Percentiles rank a stretch among this genome's conserved stretches.
Evolutionary conservation across 2,113 vertebrate species (phyloP).

Genomic region (Brevimyrus niger): DNA sequence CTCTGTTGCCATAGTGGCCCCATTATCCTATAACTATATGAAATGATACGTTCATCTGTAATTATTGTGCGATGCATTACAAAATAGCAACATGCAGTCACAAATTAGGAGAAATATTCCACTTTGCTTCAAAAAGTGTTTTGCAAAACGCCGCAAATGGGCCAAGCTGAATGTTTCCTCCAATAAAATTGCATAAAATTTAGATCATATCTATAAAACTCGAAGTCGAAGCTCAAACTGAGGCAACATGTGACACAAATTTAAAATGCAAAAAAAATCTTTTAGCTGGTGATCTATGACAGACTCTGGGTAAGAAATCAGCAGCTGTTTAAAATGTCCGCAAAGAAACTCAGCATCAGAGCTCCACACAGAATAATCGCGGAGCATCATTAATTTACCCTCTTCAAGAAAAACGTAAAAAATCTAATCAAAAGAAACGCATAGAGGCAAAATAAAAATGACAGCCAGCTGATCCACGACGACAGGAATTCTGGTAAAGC

Average conservation of each 20-base stretch:
- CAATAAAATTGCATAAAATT: not conserved
- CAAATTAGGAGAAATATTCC: not conserved
- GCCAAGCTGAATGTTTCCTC: not conserved
- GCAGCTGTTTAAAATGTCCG: not conserved
- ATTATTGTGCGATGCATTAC: conserved; percentile 16
- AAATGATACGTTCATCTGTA: conserved; percentile 21
- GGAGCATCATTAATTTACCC: not conserved
- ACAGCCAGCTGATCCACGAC: not conserved
- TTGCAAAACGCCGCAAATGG: not conserved
- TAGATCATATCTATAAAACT: not conserved
- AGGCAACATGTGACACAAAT: not conserved
- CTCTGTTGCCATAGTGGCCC: conserved; percentile 34
- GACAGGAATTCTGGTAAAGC: not conserved
- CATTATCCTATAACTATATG: conserved; percentile 27
- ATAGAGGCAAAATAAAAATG: not conserved
- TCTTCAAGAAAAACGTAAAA: not conserved
- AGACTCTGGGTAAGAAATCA: not conserved
- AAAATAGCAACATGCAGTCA: conserved; percentile 10
- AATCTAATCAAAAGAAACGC: not conserved
- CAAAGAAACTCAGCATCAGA: not conserved
- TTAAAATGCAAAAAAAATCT: not conserved
- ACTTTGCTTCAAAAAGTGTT: not conserved
- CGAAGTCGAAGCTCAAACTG: not conserved
- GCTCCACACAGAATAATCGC: not conserved
- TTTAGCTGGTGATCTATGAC: not conserved